A percentile compares a stretch with the other conserved stretches of the same genome.
Conservation (phyloP, 1,140 invertebrate species). For the Battus philenor region DNA sequence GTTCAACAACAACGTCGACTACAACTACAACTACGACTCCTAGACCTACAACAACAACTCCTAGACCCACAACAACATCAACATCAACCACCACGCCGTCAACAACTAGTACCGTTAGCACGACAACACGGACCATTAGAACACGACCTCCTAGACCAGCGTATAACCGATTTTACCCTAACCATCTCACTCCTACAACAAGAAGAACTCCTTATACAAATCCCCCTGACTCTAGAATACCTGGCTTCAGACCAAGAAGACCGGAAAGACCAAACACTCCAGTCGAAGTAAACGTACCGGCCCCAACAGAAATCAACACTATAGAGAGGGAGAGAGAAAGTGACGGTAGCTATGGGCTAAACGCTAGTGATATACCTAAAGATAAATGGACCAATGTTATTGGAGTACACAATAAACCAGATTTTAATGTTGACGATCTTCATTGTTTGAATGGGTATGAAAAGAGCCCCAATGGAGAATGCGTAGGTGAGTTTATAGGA, state of each 20-base stretch:
- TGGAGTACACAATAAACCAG: slow-evolving; percentile 32
- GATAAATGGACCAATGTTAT: slow-evolving; percentile 51
- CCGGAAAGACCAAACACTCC: slow-evolving; percentile 27
- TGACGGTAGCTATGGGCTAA: slow-evolving; percentile 33
- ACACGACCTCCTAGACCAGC: slow-evolving; percentile 9
- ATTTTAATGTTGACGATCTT: slow-evolving; percentile 39
- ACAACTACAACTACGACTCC: slow-evolving; percentile 30
- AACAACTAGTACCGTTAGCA: slow-evolving; percentile 23
- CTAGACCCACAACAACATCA: slow-evolving; percentile 13
- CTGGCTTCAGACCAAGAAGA: slow-evolving; percentile 27
- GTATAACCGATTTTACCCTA: slow-evolving; percentile 2
- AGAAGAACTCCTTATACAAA: slow-evolving; percentile 26
- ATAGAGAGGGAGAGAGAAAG: slow-evolving; percentile 38
- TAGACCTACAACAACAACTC: slow-evolving; percentile 21
- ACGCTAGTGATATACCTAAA: slow-evolving; percentile 42
- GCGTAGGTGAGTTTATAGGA: slow-evolving; percentile 45
- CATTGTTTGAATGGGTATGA: slow-evolving; percentile 59
- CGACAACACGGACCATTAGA: slow-evolving; percentile 16
- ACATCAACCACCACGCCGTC: slow-evolving; percentile 23
- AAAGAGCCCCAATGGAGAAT: slow-evolving; percentile 47
- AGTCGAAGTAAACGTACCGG: slow-evolving; percentile 29
- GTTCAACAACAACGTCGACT: slow-evolving; percentile 20
- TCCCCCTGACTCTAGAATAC: slow-evolving; percentile 19
- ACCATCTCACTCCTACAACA: slow-evolving; percentile 10
- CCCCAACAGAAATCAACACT: slow-evolving; percentile 24